Evolutionary conservation across 2,113 vertebrate species (phyloP), one percentile per base, ranked within the genome.

Genomic region (Chlamydotis undulata): DNA sequence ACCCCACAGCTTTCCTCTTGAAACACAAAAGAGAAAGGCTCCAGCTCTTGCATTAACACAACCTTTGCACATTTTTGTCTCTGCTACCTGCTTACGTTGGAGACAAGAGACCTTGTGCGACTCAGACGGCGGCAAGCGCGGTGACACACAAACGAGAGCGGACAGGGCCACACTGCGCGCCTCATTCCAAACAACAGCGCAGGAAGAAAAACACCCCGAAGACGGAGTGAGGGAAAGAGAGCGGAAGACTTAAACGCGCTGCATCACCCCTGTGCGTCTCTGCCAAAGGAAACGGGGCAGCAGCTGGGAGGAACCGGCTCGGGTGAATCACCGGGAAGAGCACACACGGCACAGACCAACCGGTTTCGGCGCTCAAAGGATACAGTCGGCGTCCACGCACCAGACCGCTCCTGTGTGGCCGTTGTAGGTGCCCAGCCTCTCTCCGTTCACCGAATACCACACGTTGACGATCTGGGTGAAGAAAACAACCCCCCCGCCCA

Each of bases 301-400:
- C 35, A 31, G 35, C 0, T 1, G 9, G 26, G 35, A 78, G 35
- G 14, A 41, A 56, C 0, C 4, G 0, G 4, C 33, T 26, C 12
- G 3, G 7, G 9, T 24, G 52, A 71, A 39, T 69, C 80, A 47
- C 19, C 12, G 45, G 17, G 45, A 53, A 41, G 19, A 28, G 17
- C 41, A 23, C 3, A 9, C 0, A n/a, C 0, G 18, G 14, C n/a
- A 18, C 19, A 23, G 47, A n/a, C 9, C 28, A 59, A 39, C 35
- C 1, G 39, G 41, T 57, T 82, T 19, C 26, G 0, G 6, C 7
- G 4, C 17, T 39, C 74, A 85, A 98, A 99, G 99, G 99, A 99
- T 99, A 99, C 99, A 99, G 83, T 99, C 99, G 1, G 99, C 99
- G 31, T 99, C 99, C 43, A 99, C 99, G 55, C 99, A 99, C 99